These are phyloP conservation scores for Ataeniobius toweri DNA, from an alignment of 2,797 vertebrate species.

Conservation along the genomic window DNA sequence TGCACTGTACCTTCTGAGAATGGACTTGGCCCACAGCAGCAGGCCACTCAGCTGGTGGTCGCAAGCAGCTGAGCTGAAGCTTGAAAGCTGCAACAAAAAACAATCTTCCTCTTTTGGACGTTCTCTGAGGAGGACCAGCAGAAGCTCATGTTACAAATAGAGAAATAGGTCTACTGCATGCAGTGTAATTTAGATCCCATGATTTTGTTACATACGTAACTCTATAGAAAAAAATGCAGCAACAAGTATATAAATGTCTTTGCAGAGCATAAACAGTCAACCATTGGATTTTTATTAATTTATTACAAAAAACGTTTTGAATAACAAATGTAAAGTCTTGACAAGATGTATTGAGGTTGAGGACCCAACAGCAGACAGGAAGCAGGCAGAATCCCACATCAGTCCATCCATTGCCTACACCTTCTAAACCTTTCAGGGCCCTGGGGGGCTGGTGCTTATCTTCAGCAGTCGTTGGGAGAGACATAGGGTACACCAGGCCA, in stretches of 20 bases:
- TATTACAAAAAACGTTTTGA: too few species aligned
- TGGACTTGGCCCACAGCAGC: slow-evolving; percentile 13
- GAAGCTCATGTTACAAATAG: slow-evolving; percentile 18
- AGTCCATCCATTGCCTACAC: too few species aligned
- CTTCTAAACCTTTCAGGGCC: too few species aligned
- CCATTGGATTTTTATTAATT: too few species aligned
- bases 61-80: slow-evolving; percentile 51
- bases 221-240: neutral
- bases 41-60: slow-evolving; percentile 21
- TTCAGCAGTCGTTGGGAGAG: too few species aligned
- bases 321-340: too few species aligned
- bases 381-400: too few species aligned
- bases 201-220: neutral
- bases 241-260: neutral
- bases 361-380: too few species aligned
- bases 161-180: slow-evolving; percentile 8
- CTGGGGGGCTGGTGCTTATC: too few species aligned
- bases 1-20: slow-evolving; percentile 8
- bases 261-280: too few species aligned
- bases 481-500: too few species aligned
- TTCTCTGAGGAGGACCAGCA: slow-evolving; percentile 28
- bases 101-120: slow-evolving; percentile 48
- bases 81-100: slow-evolving; percentile 51
- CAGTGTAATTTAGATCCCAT: slow-evolving; percentile 15
- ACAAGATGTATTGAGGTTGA: too few species aligned